Percentiles rank a stretch among this genome's conserved stretches.
phyloP scores from a whole-genome alignment of 2,113 vertebrate genomes.

The Forbesichthys papilliferus region DNA sequence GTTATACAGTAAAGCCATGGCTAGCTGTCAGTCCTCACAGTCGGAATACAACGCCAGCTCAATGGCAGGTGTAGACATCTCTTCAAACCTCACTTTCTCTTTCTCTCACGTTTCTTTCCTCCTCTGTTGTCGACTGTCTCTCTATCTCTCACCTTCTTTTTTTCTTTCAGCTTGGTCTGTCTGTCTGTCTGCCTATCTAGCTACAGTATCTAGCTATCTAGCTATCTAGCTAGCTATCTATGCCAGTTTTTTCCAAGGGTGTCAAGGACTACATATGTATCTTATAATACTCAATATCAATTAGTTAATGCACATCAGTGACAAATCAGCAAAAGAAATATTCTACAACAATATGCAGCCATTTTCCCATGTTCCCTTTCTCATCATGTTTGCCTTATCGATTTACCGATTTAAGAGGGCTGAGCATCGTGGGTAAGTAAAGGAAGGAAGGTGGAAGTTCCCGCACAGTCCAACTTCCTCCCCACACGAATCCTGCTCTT shows the following conservation, averaged over 20 bases:
- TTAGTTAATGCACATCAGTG: too few relatives aligned
- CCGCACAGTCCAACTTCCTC: constrained; percentile 72
- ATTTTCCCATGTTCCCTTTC: not conserved
- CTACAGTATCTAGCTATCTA: constrained; percentile 20
- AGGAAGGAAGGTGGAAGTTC: constrained; percentile 78
- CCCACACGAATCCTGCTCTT: constrained; percentile 67
- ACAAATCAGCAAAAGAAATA: not conserved
- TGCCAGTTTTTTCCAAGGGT: constrained; percentile 14
- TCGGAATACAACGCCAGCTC: constrained; percentile 31
- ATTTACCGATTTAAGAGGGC: constrained; percentile 44
- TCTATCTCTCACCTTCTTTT: constrained; percentile 3
- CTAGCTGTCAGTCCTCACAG: constrained; percentile 47
- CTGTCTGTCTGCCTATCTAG: constrained; percentile 16
- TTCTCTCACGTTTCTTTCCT: constrained; percentile 49
- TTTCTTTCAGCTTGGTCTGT: constrained; percentile 2
- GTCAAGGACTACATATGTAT: not conserved
- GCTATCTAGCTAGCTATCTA: not conserved
- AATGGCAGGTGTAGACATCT: constrained; percentile 55
- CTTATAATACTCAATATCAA: too few relatives aligned
- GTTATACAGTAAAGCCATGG: constrained; percentile 25
- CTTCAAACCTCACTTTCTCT: constrained; percentile 48
- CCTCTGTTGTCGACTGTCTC: constrained; percentile 9
- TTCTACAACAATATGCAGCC: not conserved
- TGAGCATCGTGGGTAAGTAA: constrained; percentile 54
- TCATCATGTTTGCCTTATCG: not conserved